These are phyloP conservation scores for Pterostichus niger DNA, from an alignment of 2,888 invertebrate genomes.

Conservation along the genomic window DNA sequence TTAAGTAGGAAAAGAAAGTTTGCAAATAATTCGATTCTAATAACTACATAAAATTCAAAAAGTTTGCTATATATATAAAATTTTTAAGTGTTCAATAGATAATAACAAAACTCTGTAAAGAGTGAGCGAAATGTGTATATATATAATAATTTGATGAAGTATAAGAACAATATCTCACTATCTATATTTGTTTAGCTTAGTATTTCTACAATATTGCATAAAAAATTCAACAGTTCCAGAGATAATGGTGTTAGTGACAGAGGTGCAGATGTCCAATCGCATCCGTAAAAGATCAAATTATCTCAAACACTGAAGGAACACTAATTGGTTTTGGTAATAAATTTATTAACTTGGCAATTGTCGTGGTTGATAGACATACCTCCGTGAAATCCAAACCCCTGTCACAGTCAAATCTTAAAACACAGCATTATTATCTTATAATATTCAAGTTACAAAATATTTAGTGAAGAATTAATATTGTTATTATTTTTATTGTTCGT, in stretches of 20 bases:
- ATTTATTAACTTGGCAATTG: slow-evolving; percentile 34
- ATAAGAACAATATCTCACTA: slow-evolving; percentile 67
- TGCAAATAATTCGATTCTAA: slow-evolving; percentile 53
- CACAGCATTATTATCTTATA: slow-evolving; percentile 54
- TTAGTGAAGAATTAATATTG: slow-evolving; percentile 60
- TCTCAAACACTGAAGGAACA: neutral
- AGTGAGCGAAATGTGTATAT: slow-evolving; percentile 67
- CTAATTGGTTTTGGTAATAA: slow-evolving; percentile 47
- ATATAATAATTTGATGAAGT: slow-evolving; percentile 66
- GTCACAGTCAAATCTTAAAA: slow-evolving; percentile 50
- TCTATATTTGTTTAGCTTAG: slow-evolving; percentile 67
- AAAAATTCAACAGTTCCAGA: slow-evolving; percentile 65
- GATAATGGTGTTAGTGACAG: slow-evolving; percentile 54
- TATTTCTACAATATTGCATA: slow-evolving; percentile 66
- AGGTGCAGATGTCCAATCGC: slow-evolving; percentile 10
- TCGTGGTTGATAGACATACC: neutral
- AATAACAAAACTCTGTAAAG: slow-evolving; percentile 67
- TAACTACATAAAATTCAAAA: slow-evolving; percentile 63
- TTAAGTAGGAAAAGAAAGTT: slow-evolving; percentile 61
- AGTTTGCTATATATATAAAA: slow-evolving; percentile 62
- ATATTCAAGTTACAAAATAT: slow-evolving; percentile 62
- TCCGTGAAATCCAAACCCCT: slow-evolving; percentile 32
- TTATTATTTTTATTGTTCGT: slow-evolving; percentile 63
- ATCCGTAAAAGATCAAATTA: neutral
- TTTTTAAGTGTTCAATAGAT: slow-evolving; percentile 63